phyloP scores from a whole-genome alignment of 2,888 invertebrate species.

The Chesias legatella region DNA sequence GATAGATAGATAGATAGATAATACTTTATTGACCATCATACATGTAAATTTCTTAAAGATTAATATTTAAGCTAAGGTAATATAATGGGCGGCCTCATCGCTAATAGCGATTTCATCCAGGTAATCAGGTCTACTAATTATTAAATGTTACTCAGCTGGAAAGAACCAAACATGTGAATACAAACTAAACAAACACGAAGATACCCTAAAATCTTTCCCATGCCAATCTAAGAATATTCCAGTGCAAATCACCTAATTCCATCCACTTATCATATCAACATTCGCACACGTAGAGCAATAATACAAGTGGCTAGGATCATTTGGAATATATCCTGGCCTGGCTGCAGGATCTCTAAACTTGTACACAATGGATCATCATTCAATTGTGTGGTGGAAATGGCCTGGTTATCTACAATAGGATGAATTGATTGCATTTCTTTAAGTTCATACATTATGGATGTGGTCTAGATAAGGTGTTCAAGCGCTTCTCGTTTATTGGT shows the following conservation, averaged over 20 bases:
- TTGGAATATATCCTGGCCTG: conserved; percentile 13
- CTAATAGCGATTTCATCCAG: too few relatives aligned
- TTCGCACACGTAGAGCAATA: conserved; percentile 65
- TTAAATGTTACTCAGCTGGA: too few relatives aligned
- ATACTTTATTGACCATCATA: too few relatives aligned
- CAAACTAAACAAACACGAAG: too few relatives aligned
- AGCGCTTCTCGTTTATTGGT: too few relatives aligned
- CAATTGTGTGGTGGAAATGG: conserved; percentile 75
- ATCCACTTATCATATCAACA: conserved; percentile 49
- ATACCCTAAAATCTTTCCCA: conserved; percentile 12
- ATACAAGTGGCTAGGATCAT: conserved; percentile 49
- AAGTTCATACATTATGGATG: conserved; percentile 51
- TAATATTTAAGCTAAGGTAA: too few relatives aligned
- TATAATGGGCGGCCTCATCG: too few relatives aligned
- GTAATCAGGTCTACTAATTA: too few relatives aligned
- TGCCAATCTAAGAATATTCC: conserved; percentile 40
- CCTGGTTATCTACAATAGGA: conserved; percentile 69
- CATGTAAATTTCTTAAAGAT: too few relatives aligned
- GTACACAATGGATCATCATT: conserved; percentile 78
- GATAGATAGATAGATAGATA: too few relatives aligned
- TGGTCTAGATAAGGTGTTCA: conserved; percentile 18
- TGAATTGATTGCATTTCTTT: conserved; percentile 71
- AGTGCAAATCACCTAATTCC: conserved; percentile 39
- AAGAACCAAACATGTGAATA: too few relatives aligned
- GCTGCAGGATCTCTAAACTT: conserved; percentile 78